Conservation (phyloP, 2,888 invertebrate genomes). For the Xestia c-nigrum region DNA sequence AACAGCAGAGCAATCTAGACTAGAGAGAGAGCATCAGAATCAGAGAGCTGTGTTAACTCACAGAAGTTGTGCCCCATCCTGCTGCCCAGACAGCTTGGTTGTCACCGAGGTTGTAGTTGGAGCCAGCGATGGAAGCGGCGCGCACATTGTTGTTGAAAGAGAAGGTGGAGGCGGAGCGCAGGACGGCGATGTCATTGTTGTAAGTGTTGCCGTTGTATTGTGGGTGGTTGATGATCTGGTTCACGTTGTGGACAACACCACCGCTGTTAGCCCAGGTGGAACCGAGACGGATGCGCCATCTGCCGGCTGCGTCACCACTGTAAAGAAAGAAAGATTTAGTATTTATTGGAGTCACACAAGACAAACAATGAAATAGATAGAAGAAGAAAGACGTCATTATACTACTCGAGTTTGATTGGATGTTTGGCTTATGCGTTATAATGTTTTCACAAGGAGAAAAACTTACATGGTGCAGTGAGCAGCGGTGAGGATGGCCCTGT, state of each 20-base stretch:
- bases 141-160: conserved; percentile 50
- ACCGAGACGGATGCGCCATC: conserved; percentile 76
- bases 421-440: not conserved
- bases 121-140: conserved; percentile 68
- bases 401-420: not conserved
- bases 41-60: conserved; percentile 64
- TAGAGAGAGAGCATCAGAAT: too few species aligned
- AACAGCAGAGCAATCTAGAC: not conserved
- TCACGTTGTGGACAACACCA: conserved; percentile 68
- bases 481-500: conserved; percentile 65
- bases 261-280: conserved; percentile 75
- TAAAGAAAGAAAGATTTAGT: conserved; percentile 29
- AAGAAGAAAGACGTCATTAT: not conserved
- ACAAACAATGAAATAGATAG: not conserved
- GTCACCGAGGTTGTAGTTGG: conserved; percentile 71
- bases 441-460: not conserved
- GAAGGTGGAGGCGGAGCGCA: conserved; percentile 24
- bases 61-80: conserved; percentile 75
- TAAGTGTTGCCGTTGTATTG: conserved; percentile 69
- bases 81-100: conserved; percentile 73
- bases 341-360: not conserved
- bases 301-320: conserved; percentile 64
- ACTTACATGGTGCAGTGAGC: conserved; percentile 60
- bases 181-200: conserved; percentile 32
- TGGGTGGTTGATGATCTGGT: conserved; percentile 71